Percentiles rank a stretch among this genome's conserved stretches.
Conservation (phyloP, 2,888 invertebrate species). For the Rugalucina vietnamica region DNA sequence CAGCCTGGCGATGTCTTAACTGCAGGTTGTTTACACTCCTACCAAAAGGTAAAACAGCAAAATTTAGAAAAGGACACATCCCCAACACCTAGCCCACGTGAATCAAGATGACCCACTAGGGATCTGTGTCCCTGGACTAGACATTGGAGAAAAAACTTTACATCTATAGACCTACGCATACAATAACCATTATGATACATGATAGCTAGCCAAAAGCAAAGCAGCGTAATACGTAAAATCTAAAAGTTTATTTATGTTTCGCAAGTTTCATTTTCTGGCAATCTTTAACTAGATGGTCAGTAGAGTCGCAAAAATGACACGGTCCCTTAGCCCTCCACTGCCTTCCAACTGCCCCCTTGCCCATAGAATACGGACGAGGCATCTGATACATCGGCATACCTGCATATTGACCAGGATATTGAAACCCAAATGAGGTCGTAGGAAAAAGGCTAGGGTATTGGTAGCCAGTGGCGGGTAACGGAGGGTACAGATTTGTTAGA, state of each 20-base stretch:
- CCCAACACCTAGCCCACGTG: conserved; percentile 27
- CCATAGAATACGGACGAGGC: too few species aligned
- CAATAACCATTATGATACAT: not conserved
- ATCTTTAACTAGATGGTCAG: not conserved
- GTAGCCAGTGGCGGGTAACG: not conserved
- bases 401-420: not conserved
- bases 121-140: conserved; percentile 5
- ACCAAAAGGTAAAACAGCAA: not conserved
- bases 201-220: too few species aligned
- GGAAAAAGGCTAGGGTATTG: not conserved
- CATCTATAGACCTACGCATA: not conserved
- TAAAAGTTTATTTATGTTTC: too few species aligned
- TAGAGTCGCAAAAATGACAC: not conserved
- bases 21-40: not conserved
- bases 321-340: not conserved
- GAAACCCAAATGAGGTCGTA: not conserved
- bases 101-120: conserved; percentile 26
- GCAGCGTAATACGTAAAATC: too few species aligned
- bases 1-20: not conserved
- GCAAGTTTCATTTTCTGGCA: not conserved
- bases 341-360: not conserved
- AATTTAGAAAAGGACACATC: conserved; percentile 2
- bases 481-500: not conserved
- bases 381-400: too few species aligned
- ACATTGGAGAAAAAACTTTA: not conserved